phyloP scores from a whole-genome alignment of 2,888 invertebrate species.

The Meta bourneti region DNA sequence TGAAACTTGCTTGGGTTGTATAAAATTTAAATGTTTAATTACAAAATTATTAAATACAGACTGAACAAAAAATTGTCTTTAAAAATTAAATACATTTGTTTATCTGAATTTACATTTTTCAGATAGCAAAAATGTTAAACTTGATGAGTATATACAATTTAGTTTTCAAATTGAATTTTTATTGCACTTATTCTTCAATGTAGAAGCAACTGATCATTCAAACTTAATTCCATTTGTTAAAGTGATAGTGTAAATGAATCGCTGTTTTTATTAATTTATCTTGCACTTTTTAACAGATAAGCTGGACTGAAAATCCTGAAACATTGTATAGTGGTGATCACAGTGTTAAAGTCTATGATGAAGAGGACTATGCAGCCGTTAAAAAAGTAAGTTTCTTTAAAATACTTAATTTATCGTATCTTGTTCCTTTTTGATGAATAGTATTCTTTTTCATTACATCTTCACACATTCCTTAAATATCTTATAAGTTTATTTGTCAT shows the following conservation, averaged over 20 bases:
- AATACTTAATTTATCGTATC: neutral
- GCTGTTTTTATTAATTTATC: neutral
- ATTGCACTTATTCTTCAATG: neutral
- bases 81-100: neutral
- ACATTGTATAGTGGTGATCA: slow-evolving; percentile 91
- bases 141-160: no score
- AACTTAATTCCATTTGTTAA: neutral
- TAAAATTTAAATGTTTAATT: no score
- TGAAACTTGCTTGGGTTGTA: no score
- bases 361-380: slow-evolving; percentile 89
- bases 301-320: slow-evolving; percentile 94
- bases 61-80: no score
- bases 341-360: slow-evolving; percentile 90
- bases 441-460: no score
- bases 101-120: no score
- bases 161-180: neutral
- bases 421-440: no score
- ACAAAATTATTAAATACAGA: no score
- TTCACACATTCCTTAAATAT: no score
- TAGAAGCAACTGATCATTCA: neutral
- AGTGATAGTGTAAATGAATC: neutral
- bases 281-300: slow-evolving; percentile 85
- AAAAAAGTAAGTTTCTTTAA: slow-evolving; percentile 65
- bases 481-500: no score
- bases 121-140: no score